phyloP scores from a whole-genome alignment of 2,113 vertebrate species.

The Charina bottae region DNA sequence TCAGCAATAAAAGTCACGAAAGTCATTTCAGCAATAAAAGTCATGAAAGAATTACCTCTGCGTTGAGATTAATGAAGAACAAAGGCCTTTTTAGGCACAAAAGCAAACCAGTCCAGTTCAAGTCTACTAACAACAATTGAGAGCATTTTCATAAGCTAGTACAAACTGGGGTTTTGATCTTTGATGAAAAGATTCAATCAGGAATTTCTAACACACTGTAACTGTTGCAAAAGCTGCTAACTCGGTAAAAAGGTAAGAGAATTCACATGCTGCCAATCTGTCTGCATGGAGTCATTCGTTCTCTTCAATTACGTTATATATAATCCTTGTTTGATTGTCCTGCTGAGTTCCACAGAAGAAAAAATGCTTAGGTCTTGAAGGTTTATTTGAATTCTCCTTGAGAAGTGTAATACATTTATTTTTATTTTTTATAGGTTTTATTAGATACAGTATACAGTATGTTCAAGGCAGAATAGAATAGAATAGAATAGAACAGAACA shows the following conservation, averaged over 20 bases:
- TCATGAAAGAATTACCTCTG: conserved; percentile 58
- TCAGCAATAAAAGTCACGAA: conserved; percentile 61
- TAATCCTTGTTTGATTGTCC: conserved; percentile 42
- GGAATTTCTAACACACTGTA: conserved; percentile 50
- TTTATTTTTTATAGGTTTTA: not conserved
- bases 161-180: conserved; percentile 62
- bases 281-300: conserved; percentile 41
- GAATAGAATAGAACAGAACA: no score
- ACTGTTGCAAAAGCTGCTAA: conserved; percentile 49
- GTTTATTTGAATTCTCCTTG: not conserved
- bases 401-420: not conserved
- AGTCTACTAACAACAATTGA: conserved; percentile 56
- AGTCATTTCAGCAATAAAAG: conserved; percentile 65
- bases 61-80: conserved; percentile 62
- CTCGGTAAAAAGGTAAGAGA: conserved; percentile 40
- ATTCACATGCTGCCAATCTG: conserved; percentile 50
- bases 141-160: conserved; percentile 64
- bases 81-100: conserved; percentile 64
- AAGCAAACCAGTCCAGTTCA: conserved; percentile 65
- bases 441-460: no score
- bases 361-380: conserved; percentile 42
- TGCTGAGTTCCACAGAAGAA: not conserved
- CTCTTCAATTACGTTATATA: conserved; percentile 44
- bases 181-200: conserved; percentile 58
- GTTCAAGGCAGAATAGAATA: not conserved